phyloP scores from a whole-genome alignment of 2,113 vertebrate genomes.

The Eulemur macaco region DNA sequence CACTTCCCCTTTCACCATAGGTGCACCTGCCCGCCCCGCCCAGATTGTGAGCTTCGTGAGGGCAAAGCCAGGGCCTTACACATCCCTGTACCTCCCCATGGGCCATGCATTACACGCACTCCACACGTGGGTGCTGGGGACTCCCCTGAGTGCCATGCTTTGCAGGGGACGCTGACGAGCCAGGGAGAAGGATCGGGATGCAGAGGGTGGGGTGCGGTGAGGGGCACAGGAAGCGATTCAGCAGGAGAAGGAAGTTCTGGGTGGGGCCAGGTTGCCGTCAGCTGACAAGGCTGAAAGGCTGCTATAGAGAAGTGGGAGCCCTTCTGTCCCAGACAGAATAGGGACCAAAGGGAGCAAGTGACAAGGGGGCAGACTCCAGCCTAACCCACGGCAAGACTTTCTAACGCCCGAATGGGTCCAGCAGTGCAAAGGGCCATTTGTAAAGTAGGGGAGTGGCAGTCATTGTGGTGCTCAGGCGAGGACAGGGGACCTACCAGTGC shows the following conservation, averaged over 20 bases:
- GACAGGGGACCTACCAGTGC: not conserved
- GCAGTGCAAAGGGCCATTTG: not conserved
- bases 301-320: not conserved
- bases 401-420: not conserved
- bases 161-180: not conserved
- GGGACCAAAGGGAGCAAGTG: not conserved
- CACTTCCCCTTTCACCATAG: not conserved
- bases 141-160: not conserved
- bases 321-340: not conserved
- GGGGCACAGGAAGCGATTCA: not conserved
- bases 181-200: not conserved
- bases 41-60: not conserved
- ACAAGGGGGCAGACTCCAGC: not conserved
- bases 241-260: not conserved
- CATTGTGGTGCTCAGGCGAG: not conserved
- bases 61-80: not conserved
- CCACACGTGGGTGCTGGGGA: not conserved
- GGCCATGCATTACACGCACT: not conserved
- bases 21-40: too few species aligned
- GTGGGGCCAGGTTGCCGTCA: not conserved
- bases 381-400: not conserved
- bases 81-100: not conserved
- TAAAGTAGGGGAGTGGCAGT: not conserved
- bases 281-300: not conserved
- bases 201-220: not conserved